Evolutionary conservation across 2,797 vertebrate genomes (phyloP), one percentile per base, ranked within the genome.

Genomic region (Bufotes viridis): DNA sequence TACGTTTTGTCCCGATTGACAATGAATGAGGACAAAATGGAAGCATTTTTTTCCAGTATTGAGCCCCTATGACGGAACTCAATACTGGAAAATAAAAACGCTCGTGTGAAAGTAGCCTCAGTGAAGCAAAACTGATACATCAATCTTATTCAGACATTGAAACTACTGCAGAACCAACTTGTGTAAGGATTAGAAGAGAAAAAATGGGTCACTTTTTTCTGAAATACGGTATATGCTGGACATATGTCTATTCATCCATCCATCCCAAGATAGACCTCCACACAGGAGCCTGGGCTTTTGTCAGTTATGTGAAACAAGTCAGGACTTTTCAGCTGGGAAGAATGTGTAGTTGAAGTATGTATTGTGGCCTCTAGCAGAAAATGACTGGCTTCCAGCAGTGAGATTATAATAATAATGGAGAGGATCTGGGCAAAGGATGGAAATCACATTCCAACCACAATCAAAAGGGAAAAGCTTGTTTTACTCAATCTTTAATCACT

Each of bases 381-480:
- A 81, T 22, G 55, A 83, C 57, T 57, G n/a, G 12, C 65, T 84
- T 75, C 82, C 82, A 84, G 82, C 67, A 74, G 51, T 60, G 20
- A 84, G 17, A 60, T 84, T 84, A 55, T 84, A 60, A 58, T 70
- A 81, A 58, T 84, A 74, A 84, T 84, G 69, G n/a, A 60, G 24
- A 74, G 26, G 65, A 70, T 84, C 82, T 84, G 82, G 55, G 14
- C 69, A 74, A 34, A 34, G 34, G 82, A 61, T 75, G 55, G 69
- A 61, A 75, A 42, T 49, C 26, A 61, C 70, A 75, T 84, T 84
- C 70, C 70, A 74, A 61, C 55, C 82, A 75, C 57, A 84, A 24
- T 84, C 55, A 72, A 53, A 57, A 49, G 70, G 82, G 70, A 75
- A 75, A 60, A 84, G 57, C 13, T 75, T 42, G 70, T 75, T 75